Evolutionary conservation across 35 echinoderm and acorn worm species (phyloP).

Genomic region (Ptychodera flava): DNA sequence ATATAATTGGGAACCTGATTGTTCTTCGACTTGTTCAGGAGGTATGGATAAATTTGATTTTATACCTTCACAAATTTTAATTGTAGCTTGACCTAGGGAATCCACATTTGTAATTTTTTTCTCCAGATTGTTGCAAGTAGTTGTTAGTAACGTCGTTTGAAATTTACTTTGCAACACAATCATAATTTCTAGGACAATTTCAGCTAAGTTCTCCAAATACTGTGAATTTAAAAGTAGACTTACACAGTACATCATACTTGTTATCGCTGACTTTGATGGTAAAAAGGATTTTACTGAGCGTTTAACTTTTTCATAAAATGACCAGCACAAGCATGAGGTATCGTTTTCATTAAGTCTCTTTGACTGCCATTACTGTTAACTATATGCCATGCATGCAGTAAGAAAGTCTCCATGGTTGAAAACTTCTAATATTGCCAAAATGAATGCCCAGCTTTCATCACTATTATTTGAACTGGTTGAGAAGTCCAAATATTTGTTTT

Average conservation of each 20-base stretch:
- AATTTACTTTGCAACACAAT: no score
- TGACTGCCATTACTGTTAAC: no score
- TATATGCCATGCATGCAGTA: conserved; percentile 5
- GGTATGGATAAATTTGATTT: neutral
- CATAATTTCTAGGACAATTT: neutral
- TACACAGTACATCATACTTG: no score
- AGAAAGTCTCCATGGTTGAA: conserved; percentile 20
- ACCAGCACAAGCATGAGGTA: no score
- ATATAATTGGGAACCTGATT: neutral
- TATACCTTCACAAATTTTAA: neutral
- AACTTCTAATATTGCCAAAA: conserved; percentile 7
- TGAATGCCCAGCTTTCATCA: conserved; percentile 19
- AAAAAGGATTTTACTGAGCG: no score
- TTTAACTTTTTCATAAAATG: conserved; percentile 30
- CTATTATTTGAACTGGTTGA: conserved; percentile 26
- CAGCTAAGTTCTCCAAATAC: neutral
- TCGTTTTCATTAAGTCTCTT: no score
- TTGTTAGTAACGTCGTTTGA: neutral
- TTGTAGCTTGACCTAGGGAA: neutral
- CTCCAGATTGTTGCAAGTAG: neutral
- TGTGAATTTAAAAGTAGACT: conserved; percentile 14
- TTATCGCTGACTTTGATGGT: no score
- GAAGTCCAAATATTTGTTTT: conserved; percentile 18
- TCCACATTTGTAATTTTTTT: no score
- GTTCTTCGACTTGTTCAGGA: neutral